These are phyloP conservation scores for Haplochromis vanheusdeni DNA, from an alignment of 2,113 vertebrate genomes.

Conservation along the genomic window DNA sequence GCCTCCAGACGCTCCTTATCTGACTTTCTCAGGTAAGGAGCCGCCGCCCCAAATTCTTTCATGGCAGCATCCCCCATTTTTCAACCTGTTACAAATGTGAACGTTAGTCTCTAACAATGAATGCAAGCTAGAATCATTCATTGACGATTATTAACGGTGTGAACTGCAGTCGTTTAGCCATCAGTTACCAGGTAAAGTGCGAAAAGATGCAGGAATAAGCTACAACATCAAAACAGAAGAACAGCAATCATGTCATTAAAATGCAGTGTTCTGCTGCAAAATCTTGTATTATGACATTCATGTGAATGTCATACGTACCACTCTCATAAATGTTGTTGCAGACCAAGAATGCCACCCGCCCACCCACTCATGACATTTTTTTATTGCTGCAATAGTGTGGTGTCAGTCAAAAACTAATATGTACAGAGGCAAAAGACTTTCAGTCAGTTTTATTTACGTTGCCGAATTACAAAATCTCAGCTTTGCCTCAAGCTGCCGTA, in stretches of 20 bases:
- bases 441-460: not conserved
- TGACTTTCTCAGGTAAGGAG: constrained; percentile 74
- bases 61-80: constrained; percentile 71
- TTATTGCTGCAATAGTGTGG: not conserved
- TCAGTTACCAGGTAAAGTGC: not conserved
- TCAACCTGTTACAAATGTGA: not conserved
- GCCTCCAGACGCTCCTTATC: constrained; percentile 73
- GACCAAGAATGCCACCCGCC: not conserved
- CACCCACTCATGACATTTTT: not conserved
- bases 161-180: not conserved
- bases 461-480: not conserved
- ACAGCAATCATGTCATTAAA: not conserved
- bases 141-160: not conserved
- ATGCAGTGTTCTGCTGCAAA: not conserved
- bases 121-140: not conserved
- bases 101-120: not conserved
- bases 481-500: not conserved
- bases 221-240: not conserved
- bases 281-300: not conserved
- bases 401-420: not conserved
- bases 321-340: not conserved
- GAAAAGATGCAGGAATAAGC: not conserved
- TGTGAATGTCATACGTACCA: not conserved
- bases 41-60: constrained; percentile 75
- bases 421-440: not conserved